phyloP scores from a whole-genome alignment of 2,888 invertebrate genomes.

The Agrilus biguttatus region DNA sequence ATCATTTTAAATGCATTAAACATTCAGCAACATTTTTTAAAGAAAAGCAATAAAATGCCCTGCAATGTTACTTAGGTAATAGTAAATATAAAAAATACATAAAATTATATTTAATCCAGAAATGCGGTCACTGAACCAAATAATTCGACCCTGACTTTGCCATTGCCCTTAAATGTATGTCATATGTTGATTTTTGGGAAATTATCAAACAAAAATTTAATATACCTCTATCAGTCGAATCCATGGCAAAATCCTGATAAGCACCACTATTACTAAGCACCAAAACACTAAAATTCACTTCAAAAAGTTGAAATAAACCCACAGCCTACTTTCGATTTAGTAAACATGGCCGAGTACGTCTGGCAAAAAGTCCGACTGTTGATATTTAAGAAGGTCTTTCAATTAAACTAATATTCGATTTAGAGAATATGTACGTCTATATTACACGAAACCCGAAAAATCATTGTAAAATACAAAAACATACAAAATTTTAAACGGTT shows the following conservation, averaged over 20 bases:
- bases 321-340: conserved; percentile 28
- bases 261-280: conserved; percentile 10
- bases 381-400: too few species aligned
- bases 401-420: too few species aligned
- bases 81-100: too few species aligned
- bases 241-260: conserved; percentile 17
- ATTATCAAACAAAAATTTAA: conserved; percentile 16
- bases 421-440: too few species aligned
- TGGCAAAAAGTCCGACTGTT: conserved; percentile 2
- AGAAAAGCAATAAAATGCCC: too few species aligned
- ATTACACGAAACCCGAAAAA: too few species aligned
- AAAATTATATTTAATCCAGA: conserved; percentile 10
- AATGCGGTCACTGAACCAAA: conserved; percentile 47
- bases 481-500: too few species aligned
- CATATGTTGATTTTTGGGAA: conserved; percentile 18
- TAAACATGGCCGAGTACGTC: conserved; percentile 27
- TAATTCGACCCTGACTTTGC: conserved; percentile 46
- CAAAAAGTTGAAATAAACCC: conserved; percentile 23
- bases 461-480: too few species aligned
- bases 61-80: too few species aligned
- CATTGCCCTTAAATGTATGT: conserved; percentile 37
- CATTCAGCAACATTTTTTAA: too few species aligned
- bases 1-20: too few species aligned
- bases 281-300: conserved; percentile 17
- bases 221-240: conserved; percentile 26